Evolutionary conservation across 2,888 invertebrate species (phyloP).

Genomic region (Aphidoletes aphidimyza): DNA sequence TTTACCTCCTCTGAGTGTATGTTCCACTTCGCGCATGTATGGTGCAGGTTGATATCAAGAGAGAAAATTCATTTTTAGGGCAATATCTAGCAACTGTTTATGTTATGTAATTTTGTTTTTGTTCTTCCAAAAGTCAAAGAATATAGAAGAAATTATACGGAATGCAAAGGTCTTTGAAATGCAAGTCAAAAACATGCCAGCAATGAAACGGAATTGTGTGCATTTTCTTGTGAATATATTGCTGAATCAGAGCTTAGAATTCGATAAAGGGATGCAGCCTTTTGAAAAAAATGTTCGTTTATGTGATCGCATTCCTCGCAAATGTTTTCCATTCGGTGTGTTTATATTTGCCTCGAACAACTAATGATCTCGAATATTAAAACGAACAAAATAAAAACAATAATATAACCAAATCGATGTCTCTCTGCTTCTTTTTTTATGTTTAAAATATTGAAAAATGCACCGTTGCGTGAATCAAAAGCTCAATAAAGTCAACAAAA

Average conservation of each 20-base stretch:
- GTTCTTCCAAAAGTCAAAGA: background rate
- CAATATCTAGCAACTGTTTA: constrained; percentile 29
- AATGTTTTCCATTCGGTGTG: too few relatives aligned
- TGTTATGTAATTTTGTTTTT: too few relatives aligned
- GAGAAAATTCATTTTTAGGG: background rate
- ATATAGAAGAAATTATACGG: background rate
- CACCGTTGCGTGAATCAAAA: background rate
- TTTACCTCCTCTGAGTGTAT: too few relatives aligned
- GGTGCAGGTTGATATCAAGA: background rate
- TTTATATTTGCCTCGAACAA: too few relatives aligned
- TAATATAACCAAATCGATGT: too few relatives aligned
- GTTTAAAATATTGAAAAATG: background rate
- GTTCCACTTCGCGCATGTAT: too few relatives aligned
- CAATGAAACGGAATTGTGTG: background rate
- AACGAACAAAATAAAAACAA: too few relatives aligned
- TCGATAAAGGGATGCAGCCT: too few relatives aligned
- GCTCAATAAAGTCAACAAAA: background rate
- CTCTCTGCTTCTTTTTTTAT: background rate
- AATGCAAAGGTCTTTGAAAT: background rate
- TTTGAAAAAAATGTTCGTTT: too few relatives aligned
- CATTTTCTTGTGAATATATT: background rate
- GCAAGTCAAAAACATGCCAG: background rate
- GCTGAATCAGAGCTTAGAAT: too few relatives aligned
- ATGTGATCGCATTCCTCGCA: too few relatives aligned
- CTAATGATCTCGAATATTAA: too few relatives aligned